phyloP scores from a whole-genome alignment of 2,888 invertebrate genomes.

The Trichogramma dendrolimi region DNA sequence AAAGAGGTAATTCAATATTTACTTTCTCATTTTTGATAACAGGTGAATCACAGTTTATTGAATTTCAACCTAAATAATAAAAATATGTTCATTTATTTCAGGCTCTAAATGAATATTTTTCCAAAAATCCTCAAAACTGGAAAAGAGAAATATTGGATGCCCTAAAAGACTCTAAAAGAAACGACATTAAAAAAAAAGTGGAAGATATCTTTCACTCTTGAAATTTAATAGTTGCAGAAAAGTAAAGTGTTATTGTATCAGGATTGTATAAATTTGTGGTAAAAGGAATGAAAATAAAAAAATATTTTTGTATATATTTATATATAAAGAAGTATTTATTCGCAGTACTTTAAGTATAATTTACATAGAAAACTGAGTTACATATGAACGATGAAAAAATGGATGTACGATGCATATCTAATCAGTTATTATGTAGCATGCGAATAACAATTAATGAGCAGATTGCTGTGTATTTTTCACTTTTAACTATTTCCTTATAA shows the following conservation, averaged over 20 bases:
- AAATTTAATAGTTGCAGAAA: neutral
- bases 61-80: neutral
- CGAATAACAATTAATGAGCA: constrained; percentile 25
- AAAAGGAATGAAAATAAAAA: neutral
- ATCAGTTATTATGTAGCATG: constrained; percentile 21
- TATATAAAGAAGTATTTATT: constrained; percentile 29
- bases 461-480: constrained; percentile 31
- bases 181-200: constrained; percentile 42
- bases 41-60: neutral
- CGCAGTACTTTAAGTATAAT: constrained; percentile 27
- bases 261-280: neutral
- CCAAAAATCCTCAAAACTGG: constrained; percentile 35
- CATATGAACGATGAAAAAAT: constrained; percentile 26
- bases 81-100: constrained; percentile 28
- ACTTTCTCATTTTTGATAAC: constrained; percentile 6
- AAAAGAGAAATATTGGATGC: constrained; percentile 38
- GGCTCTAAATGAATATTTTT: constrained; percentile 40
- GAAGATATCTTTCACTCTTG: constrained; percentile 22
- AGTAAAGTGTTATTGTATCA: neutral
- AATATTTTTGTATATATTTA: constrained; percentile 1
- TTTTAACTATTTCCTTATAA: neutral
- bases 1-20: constrained; percentile 13
- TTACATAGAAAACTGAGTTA: constrained; percentile 30
- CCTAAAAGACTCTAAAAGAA: constrained; percentile 40
- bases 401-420: constrained; percentile 23